Base-by-base conservation (phyloP, 2,113 vertebrate species). In the Hypomesus transpacificus region DNA sequence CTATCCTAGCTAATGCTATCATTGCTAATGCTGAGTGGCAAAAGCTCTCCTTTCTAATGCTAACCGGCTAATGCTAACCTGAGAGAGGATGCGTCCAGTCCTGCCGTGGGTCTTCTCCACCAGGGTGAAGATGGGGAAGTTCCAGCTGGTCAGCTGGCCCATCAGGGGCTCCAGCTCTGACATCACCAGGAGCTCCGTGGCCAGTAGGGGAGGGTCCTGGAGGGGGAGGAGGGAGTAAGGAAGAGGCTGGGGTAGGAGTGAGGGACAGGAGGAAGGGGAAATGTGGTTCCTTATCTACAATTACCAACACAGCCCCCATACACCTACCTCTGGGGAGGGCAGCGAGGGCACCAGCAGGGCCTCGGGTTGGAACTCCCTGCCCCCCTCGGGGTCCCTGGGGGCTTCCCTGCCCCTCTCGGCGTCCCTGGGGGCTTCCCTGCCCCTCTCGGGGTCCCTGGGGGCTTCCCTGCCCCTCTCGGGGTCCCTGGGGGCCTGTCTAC, bases 121-220 rank as follows among this genome's bases (percentile, higher is more conserved):
- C 74, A 99, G 90, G 84, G 92, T 94, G 84, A 99, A 99, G 89
- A 99, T 96, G 13, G 97, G 97, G 81, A 99, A 99, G 88, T 98
- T 99, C 97, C 97, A 99, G 60, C 89, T 97, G 91, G 94, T 95
- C 72, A 98, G 85, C 70, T 98, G 94, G 73, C 89, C 90, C 93
- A 97, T 93, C 68, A 97, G 79, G 11, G 91, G 87, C 71, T 97
- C 95, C 86, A 97, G 85, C 18, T 89, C 94, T 50, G 93, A 89
- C 92, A 94, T 94, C 77, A 94, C 83, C 69, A 94, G 85, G 66
- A 94, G 91, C 75, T 97, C 94, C 0, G 86, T 89, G 53, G 92
- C 94, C 78, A 94, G 82, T 77, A 93, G 31, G 2, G 93, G 89
- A 61, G 95, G 95, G 63, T 96, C 93, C 96, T 98, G 79, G 50